A percentile compares a stretch with the other conserved stretches of the same genome.
Conservation (phyloP, 2,113 vertebrate species). For the Shinisaurus crocodilurus region DNA sequence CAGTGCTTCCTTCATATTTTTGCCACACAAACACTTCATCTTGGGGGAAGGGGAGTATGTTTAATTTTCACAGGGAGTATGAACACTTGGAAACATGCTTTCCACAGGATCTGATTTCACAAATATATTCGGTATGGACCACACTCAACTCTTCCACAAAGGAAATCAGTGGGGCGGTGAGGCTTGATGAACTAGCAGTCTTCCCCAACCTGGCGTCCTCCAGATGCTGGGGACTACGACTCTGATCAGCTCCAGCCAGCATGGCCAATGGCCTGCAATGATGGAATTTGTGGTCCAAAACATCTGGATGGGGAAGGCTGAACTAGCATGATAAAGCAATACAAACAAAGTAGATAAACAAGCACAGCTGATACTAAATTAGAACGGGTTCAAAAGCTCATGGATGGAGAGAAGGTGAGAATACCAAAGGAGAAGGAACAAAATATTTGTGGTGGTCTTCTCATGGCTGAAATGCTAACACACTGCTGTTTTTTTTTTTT, state of each 20-base stretch:
- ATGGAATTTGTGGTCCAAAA: too few relatives aligned
- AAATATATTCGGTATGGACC: background rate
- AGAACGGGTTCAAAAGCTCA: slow-evolving; percentile 24
- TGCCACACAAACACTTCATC: background rate
- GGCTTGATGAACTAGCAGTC: background rate
- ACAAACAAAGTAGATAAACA: background rate
- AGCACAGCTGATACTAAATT: slow-evolving; percentile 7
- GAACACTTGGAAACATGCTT: background rate
- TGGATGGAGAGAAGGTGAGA: background rate
- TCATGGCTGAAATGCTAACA: background rate
- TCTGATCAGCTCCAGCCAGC: too few relatives aligned
- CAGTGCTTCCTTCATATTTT: slow-evolving; percentile 15
- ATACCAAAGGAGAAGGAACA: background rate
- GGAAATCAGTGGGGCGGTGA: background rate
- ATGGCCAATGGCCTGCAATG: too few relatives aligned
- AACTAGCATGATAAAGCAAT: too few relatives aligned
- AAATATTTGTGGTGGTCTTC: background rate
- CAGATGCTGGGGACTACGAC: too few relatives aligned
- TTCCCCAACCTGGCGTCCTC: too few relatives aligned
- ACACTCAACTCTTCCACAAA: background rate
- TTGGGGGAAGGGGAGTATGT: background rate
- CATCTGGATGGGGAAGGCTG: too few relatives aligned
- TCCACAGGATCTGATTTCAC: background rate
- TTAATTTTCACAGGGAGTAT: background rate
- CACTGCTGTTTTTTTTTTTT: background rate